These are phyloP conservation scores for Lophius americanus DNA, from an alignment of 2,797 vertebrate genomes.

Conservation along the genomic window DNA sequence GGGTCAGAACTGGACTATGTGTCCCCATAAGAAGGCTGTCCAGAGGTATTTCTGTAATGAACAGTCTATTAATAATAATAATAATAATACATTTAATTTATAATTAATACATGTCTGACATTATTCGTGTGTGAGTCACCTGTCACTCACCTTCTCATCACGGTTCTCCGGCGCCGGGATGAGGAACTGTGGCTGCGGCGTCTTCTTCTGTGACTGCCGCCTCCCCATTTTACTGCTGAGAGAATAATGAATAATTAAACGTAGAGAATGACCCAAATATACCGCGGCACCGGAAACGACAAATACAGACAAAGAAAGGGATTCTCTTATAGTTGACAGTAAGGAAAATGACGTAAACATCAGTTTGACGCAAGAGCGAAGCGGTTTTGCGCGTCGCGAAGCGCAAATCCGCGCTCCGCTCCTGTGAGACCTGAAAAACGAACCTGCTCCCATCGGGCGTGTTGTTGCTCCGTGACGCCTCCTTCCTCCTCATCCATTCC, in stretches of 20 bases:
- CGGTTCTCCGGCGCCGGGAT: slow-evolving; percentile 37
- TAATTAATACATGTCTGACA: too few species aligned
- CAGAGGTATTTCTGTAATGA: too few species aligned
- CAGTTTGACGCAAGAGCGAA: not conserved
- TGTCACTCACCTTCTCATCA: slow-evolving; percentile 52
- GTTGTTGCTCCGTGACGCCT: slow-evolving; percentile 46
- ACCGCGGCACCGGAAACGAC: not conserved
- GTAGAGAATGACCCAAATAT: too few species aligned
- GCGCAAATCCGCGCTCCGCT: not conserved
- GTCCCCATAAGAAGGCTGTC: too few species aligned
- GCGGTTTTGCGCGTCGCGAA: not conserved
- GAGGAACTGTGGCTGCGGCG: slow-evolving; percentile 35
- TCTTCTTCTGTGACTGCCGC: slow-evolving; percentile 58
- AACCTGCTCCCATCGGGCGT: slow-evolving; percentile 57
- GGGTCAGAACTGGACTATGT: too few species aligned
- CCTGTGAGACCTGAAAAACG: not conserved
- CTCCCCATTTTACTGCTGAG: slow-evolving; percentile 64
- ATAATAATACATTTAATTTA: too few species aligned
- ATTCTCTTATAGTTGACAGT: too few species aligned
- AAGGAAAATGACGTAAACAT: not conserved
- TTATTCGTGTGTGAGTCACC: not conserved
- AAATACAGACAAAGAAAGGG: too few species aligned
- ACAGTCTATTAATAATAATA: too few species aligned
- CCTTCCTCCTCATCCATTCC: slow-evolving; percentile 43
- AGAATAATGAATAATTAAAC: slow-evolving; percentile 11